These are phyloP conservation scores for Apis florea DNA, from an alignment of 1,140 invertebrate genomes.

Conservation along the genomic window DNA sequence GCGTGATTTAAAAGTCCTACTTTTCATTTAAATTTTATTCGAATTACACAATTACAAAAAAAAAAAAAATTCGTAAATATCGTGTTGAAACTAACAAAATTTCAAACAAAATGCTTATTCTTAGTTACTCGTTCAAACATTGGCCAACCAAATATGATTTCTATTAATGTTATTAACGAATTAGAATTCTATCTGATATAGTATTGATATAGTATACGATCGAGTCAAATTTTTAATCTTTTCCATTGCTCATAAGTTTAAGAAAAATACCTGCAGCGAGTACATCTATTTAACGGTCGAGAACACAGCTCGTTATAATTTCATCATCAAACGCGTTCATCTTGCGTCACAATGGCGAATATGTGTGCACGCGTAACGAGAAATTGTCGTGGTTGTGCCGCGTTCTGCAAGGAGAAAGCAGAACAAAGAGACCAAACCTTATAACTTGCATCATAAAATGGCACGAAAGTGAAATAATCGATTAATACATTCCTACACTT, in stretches of 20 bases:
- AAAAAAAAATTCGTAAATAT: neutral
- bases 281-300: constrained; percentile 33
- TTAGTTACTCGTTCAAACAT: neutral
- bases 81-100: neutral
- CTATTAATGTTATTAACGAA: neutral
- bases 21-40: neutral
- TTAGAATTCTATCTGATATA: neutral
- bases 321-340: constrained; percentile 41
- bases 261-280: too few species aligned
- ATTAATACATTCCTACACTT: too few species aligned
- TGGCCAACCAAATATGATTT: neutral
- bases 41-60: neutral
- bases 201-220: too few species aligned
- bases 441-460: neutral
- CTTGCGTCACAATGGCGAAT: constrained; percentile 47
- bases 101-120: neutral
- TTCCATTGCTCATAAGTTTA: neutral
- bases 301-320: constrained; percentile 48
- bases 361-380: constrained; percentile 30
- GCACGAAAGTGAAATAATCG: neutral
- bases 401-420: constrained; percentile 40
- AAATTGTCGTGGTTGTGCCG: constrained; percentile 19
- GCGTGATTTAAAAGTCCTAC: too few species aligned
- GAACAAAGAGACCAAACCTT: constrained; percentile 25
- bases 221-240: neutral